A percentile compares a stretch with the other conserved stretches of the same genome.
These are phyloP conservation scores for Bruchidius siliquastri DNA, from an alignment of 2,888 invertebrate genomes.

Conservation along the genomic window DNA sequence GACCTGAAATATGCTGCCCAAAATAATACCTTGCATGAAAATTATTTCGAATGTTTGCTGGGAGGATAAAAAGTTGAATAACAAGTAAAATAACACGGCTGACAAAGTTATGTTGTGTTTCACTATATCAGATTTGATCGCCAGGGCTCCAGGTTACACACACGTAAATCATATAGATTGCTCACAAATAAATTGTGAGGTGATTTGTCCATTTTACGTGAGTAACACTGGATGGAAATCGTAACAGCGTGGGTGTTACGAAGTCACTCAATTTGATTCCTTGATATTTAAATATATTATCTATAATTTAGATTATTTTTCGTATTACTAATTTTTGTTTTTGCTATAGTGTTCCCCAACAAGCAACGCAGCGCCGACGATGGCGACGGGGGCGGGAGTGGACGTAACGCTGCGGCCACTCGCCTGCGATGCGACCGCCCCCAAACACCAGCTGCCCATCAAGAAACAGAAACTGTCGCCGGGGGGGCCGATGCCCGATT, in stretches of 20 bases:
- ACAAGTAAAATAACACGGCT: no score
- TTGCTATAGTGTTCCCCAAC: background rate
- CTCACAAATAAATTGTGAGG: no score
- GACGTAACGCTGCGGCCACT: background rate
- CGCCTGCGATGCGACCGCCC: background rate
- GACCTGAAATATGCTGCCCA: background rate
- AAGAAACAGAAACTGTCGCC: constrained; percentile 57
- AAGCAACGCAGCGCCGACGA: background rate
- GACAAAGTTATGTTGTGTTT: no score
- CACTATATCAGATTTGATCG: no score
- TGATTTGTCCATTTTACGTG: no score
- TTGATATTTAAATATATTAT: no score
- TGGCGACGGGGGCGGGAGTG: background rate
- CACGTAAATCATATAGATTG: no score
- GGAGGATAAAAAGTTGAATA: no score
- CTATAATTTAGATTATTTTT: background rate
- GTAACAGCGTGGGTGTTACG: no score
- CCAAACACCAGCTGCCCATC: constrained; percentile 56
- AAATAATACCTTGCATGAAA: background rate
- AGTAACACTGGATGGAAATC: no score
- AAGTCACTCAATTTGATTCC: no score
- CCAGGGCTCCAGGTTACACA: no score
- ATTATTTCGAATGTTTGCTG: background rate
- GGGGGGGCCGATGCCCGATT: constrained; percentile 47
- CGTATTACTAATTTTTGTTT: background rate